Conservation (phyloP, 2,797 vertebrate genomes). For the Cyprinella venusta region DNA sequence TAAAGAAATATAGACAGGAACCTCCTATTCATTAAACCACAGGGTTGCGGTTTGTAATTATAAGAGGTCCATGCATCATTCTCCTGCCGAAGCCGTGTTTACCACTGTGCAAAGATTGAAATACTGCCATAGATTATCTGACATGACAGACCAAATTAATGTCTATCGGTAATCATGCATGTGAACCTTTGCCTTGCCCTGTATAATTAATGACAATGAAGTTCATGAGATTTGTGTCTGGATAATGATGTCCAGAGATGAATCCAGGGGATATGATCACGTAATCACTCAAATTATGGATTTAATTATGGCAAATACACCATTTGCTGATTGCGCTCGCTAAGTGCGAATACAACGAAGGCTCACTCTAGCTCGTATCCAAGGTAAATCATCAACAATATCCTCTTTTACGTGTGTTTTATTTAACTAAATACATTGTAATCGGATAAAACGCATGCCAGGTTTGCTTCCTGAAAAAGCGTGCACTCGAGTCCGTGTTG, state of each 20-base stretch:
- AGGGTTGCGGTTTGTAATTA: constrained; percentile 11
- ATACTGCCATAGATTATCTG: constrained; percentile 48
- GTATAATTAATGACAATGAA: constrained; percentile 13
- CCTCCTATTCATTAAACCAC: constrained; percentile 39
- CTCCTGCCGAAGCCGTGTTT: constrained; percentile 6
- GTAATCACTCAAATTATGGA: constrained; percentile 11
- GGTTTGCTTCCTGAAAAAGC: too few species aligned
- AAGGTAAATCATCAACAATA: too few species aligned
- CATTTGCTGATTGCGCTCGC: neutral
- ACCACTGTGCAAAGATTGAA: constrained; percentile 36
- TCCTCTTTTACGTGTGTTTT: too few species aligned
- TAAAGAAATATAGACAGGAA: constrained; percentile 29
- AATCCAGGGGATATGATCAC: constrained; percentile 7
- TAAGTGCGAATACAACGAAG: too few species aligned
- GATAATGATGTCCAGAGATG: neutral
- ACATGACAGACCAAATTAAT: constrained; percentile 33
- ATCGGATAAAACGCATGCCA: too few species aligned
- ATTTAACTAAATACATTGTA: too few species aligned
- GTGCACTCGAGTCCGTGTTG: too few species aligned
- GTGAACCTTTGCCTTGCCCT: constrained; percentile 33
- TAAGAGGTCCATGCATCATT: constrained; percentile 16
- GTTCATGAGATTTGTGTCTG: constrained; percentile 4
- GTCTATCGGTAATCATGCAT: constrained; percentile 28
- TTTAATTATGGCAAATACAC: constrained; percentile 17
- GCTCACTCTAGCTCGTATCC: too few species aligned